phyloP scores from a whole-genome alignment of 2,797 vertebrate genomes.

The Moxostoma hubbsi region DNA sequence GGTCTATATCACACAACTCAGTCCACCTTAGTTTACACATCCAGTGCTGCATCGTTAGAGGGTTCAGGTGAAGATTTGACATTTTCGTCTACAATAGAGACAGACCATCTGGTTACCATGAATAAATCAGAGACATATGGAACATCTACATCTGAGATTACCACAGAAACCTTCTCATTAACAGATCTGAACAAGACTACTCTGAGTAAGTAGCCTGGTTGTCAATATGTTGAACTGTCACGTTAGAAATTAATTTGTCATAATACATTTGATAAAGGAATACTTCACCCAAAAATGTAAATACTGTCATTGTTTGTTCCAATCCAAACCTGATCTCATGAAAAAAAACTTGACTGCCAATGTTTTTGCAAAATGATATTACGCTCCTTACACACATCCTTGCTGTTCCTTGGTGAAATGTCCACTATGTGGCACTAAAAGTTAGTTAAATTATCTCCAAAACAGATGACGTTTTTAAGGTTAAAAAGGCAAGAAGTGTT shows the following conservation, averaged over 20 bases:
- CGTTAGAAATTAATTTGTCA: neutral
- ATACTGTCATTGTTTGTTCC: too few relatives aligned
- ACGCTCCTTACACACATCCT: too few relatives aligned
- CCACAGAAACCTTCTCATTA: conserved; percentile 29
- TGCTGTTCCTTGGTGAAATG: too few relatives aligned
- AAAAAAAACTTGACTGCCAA: too few relatives aligned
- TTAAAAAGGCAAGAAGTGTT: too few relatives aligned
- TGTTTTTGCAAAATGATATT: too few relatives aligned
- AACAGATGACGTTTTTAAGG: too few relatives aligned
- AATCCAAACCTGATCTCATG: too few relatives aligned
- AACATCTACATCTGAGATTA: conserved; percentile 19
- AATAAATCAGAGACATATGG: conserved; percentile 31
- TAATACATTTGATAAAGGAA: neutral
- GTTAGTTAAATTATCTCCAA: too few relatives aligned
- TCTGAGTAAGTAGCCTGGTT: conserved; percentile 34
- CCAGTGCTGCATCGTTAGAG: conserved; percentile 13
- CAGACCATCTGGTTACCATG: conserved; percentile 27
- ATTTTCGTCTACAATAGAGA: conserved; percentile 34
- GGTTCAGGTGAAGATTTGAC: conserved; percentile 41
- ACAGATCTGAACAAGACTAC: conserved; percentile 25
- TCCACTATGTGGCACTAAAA: too few relatives aligned
- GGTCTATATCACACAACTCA: conserved; percentile 30
- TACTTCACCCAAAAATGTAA: neutral
- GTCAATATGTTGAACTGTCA: neutral
- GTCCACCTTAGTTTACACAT: conserved; percentile 24